Evolutionary conservation across 1,140 invertebrate genomes (phyloP).

Genomic region (Lethrus apterus): DNA sequence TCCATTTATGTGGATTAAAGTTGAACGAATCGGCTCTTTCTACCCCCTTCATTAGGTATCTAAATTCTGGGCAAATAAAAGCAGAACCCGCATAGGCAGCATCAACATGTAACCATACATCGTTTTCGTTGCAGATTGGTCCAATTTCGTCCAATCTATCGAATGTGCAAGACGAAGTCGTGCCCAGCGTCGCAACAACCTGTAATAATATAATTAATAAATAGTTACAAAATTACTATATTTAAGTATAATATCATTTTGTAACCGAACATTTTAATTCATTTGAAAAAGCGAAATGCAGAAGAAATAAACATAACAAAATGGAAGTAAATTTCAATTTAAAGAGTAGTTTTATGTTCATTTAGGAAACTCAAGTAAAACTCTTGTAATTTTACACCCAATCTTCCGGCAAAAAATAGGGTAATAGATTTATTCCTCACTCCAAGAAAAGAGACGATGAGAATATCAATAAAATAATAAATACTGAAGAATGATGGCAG

Average conservation of each 20-base stretch:
- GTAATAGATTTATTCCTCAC: too few relatives aligned
- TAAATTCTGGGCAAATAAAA: constrained; percentile 89
- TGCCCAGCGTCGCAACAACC: constrained; percentile 82
- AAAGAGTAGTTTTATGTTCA: too few relatives aligned
- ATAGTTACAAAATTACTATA: not conserved
- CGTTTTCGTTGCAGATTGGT: constrained; percentile 64
- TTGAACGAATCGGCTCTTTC: constrained; percentile 88
- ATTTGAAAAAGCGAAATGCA: too few relatives aligned
- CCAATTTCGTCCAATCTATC: constrained; percentile 84
- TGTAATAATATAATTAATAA: constrained; percentile 38
- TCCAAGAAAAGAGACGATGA: too few relatives aligned
- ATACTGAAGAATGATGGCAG: too few relatives aligned
- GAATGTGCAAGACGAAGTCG: constrained; percentile 85
- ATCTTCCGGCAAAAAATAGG: too few relatives aligned
- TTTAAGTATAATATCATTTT: not conserved
- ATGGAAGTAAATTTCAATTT: not conserved
- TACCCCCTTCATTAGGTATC: constrained; percentile 80
- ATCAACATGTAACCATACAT: constrained; percentile 89
- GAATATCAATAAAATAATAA: too few relatives aligned
- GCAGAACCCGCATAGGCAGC: constrained; percentile 90
- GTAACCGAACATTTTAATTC: too few relatives aligned
- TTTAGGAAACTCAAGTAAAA: too few relatives aligned
- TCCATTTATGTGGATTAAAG: constrained; percentile 96
- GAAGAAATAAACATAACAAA: too few relatives aligned
- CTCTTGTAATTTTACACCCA: too few relatives aligned